A percentile compares a stretch with the other conserved stretches of the same genome.
phyloP scores from a whole-genome alignment of 2,888 invertebrate species.

The Caenorhabditis japonica region DNA sequence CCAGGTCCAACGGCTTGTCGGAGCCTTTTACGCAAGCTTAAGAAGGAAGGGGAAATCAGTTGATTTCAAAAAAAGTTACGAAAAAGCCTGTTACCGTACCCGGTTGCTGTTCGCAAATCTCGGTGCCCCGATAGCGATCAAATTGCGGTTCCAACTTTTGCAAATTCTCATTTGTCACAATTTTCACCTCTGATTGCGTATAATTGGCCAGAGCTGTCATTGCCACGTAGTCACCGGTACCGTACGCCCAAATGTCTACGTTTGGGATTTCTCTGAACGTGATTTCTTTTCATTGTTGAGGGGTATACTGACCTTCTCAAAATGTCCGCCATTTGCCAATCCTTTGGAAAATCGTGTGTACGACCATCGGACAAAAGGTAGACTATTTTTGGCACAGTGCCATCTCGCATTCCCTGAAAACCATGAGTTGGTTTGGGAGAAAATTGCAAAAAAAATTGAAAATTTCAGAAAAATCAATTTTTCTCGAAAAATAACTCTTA shows the following conservation, averaged over 20 bases:
- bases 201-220: slow-evolving; percentile 73
- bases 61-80: too few relatives aligned
- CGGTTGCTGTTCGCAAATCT: slow-evolving; percentile 75
- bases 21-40: slow-evolving; percentile 74
- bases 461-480: too few relatives aligned
- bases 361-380: slow-evolving; percentile 76
- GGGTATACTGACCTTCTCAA: slow-evolving; percentile 55
- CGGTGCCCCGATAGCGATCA: slow-evolving; percentile 70
- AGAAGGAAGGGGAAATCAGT: not conserved
- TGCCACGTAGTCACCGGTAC: slow-evolving; percentile 77
- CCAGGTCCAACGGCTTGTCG: slow-evolving; percentile 74
- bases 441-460: too few relatives aligned
- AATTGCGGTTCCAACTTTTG: slow-evolving; percentile 70
- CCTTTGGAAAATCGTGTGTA: slow-evolving; percentile 76
- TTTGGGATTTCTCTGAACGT: slow-evolving; percentile 62
- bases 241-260: slow-evolving; percentile 75
- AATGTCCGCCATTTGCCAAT: slow-evolving; percentile 68
- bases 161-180: slow-evolving; percentile 74
- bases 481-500: too few relatives aligned
- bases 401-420: slow-evolving; percentile 73
- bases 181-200: slow-evolving; percentile 68
- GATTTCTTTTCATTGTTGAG: not conserved
- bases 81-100: slow-evolving; percentile 35
- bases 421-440: too few relatives aligned
- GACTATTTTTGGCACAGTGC: slow-evolving; percentile 74